These are phyloP conservation scores for Chloroclystis v-ata DNA, from an alignment of 2,888 invertebrate genomes.

Conservation along the genomic window DNA sequence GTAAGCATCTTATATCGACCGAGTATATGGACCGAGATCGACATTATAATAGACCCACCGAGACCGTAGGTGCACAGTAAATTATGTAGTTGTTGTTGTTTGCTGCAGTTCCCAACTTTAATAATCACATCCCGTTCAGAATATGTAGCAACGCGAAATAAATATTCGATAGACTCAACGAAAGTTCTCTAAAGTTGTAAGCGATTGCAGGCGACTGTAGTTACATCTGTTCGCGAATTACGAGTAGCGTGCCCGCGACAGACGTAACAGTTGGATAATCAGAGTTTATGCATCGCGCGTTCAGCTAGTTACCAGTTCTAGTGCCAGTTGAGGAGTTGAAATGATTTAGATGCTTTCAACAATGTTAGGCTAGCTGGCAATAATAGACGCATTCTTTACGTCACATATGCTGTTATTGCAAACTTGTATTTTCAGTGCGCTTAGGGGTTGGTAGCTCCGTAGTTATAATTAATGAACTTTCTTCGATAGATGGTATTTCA, in stretches of 20 bases:
- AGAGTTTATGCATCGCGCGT: conserved; percentile 25
- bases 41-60: too few relatives aligned
- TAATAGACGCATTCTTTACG: conserved; percentile 12
- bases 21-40: too few relatives aligned
- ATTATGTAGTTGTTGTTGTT: too few relatives aligned
- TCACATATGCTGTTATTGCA: conserved; percentile 6
- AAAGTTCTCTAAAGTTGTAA: not conserved
- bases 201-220: conserved; percentile 2
- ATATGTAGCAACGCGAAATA: too few relatives aligned
- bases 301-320: conserved; percentile 20
- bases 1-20: too few relatives aligned
- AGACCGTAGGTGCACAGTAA: too few relatives aligned
- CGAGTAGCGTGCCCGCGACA: conserved; percentile 21
- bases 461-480: too few relatives aligned
- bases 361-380: conserved; percentile 21
- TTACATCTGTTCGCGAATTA: conserved; percentile 25
- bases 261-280: conserved; percentile 23
- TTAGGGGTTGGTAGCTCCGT: not conserved
- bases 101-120: too few relatives aligned
- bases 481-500: too few relatives aligned
- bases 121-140: too few relatives aligned
- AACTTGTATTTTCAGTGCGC: conserved; percentile 9
- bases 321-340: conserved; percentile 24
- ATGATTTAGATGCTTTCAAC: conserved; percentile 22
- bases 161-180: not conserved